Conservation (phyloP, 2,797 vertebrate species). For the Acrossocheilus wenchowensis region DNA sequence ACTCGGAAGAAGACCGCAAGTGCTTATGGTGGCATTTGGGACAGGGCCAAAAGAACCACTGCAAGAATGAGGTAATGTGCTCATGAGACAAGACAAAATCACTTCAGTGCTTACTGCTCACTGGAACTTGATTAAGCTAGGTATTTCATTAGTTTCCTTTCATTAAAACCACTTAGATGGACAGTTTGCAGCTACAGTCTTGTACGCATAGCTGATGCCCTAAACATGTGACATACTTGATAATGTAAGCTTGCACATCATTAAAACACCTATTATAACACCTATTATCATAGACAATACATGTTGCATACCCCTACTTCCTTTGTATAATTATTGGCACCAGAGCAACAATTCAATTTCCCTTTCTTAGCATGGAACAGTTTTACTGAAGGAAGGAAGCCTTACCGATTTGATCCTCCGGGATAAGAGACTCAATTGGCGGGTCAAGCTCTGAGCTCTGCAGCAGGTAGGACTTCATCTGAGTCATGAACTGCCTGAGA, state of each 20-base stretch:
- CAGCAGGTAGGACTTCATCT: slow-evolving; percentile 94
- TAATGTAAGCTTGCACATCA: neutral
- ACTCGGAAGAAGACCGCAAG: neutral
- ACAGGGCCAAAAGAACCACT: neutral
- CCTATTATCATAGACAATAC: neutral
- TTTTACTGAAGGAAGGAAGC: neutral
- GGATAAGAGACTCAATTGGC: slow-evolving; percentile 92
- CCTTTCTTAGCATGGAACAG: neutral
- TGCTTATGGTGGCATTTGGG: neutral
- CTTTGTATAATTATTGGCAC: neutral
- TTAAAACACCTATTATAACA: neutral
- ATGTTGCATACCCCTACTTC: neutral
- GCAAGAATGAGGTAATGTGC: neutral
- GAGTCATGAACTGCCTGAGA: slow-evolving; percentile 95
- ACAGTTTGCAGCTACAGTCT: neutral
- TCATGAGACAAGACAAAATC: neutral
- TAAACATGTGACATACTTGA: neutral
- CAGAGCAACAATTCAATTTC: neutral
- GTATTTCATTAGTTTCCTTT: neutral
- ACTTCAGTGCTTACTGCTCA: neutral
- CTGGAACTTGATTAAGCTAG: slow-evolving; percentile 10
- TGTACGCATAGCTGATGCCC: neutral
- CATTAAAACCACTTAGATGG: neutral
- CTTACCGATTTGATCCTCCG: slow-evolving; percentile 90
- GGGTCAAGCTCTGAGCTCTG: slow-evolving; percentile 96